Evolutionary conservation across 2,113 vertebrate genomes (phyloP).

Genomic region (Smithornis capensis): DNA sequence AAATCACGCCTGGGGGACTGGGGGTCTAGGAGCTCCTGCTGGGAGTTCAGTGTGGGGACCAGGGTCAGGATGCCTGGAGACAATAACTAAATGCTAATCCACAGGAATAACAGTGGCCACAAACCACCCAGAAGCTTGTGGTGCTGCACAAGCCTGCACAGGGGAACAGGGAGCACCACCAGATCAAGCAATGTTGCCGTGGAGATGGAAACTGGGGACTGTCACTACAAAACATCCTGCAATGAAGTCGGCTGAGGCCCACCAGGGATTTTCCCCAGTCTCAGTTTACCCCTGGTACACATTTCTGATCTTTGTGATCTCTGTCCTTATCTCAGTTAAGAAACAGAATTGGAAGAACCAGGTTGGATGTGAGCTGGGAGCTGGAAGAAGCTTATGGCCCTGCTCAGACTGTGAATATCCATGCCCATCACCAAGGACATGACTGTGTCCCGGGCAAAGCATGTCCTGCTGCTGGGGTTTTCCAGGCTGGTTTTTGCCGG

Average conservation of each 20-base stretch:
- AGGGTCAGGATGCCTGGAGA: not conserved
- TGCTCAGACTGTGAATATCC: accelerated
- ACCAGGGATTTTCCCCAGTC: not conserved
- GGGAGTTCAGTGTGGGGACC: not conserved
- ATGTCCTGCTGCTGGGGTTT: not conserved
- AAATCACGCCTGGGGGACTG: not conserved
- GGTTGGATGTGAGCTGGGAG: not conserved
- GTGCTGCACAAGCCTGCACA: accelerated
- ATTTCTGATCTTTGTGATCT: not conserved
- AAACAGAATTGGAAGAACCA: not conserved
- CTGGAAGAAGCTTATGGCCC: not conserved
- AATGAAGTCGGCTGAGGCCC: accelerated
- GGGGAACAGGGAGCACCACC: not conserved
- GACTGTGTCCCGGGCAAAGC: not conserved
- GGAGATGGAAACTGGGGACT: not conserved
- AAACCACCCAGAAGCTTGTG: not conserved
- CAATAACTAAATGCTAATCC: slow-evolving; percentile 5
- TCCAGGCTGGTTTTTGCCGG: not conserved
- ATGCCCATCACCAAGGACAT: accelerated
- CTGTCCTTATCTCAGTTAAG: not conserved
- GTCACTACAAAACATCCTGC: not conserved
- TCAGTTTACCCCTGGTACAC: not conserved
- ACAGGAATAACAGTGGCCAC: not conserved
- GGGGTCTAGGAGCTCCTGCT: not conserved
- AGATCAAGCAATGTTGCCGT: accelerated